A percentile compares a stretch with the other conserved stretches of the same genome.
These are phyloP conservation scores for Lethrus apterus DNA, from an alignment of 1,140 invertebrate genomes.

Conservation along the genomic window DNA sequence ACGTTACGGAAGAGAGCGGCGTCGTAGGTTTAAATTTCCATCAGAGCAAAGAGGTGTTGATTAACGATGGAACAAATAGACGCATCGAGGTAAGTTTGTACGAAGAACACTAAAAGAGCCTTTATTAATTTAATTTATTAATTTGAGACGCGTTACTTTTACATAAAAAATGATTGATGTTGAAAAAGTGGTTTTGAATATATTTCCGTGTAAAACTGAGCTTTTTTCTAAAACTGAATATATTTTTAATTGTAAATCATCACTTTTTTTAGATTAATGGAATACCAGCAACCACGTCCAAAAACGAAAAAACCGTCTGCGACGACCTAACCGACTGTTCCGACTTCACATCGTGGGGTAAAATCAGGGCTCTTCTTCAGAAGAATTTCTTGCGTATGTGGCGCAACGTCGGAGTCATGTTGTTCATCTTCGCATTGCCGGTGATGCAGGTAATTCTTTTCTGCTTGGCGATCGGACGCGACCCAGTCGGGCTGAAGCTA, in stretches of 20 bases:
- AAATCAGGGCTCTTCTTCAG: constrained; percentile 65
- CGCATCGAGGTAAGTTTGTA: constrained; percentile 32
- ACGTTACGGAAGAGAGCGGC: constrained; percentile 73
- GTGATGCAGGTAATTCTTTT: constrained; percentile 90
- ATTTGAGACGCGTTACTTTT: no score
- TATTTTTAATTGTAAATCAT: no score
- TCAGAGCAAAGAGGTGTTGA: constrained; percentile 80
- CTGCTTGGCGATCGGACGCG: constrained; percentile 87
- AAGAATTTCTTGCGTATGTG: constrained; percentile 90
- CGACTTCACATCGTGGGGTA: constrained; percentile 42
- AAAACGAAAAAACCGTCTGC: constrained; percentile 27
- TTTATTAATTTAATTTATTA: no score
- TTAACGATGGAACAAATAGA: constrained; percentile 67
- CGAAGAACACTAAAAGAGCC: background rate
- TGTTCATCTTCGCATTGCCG: constrained; percentile 87
- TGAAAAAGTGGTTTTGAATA: no score
- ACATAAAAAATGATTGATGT: no score
- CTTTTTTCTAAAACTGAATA: no score
- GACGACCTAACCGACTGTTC: constrained; percentile 36
- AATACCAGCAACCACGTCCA: constrained; percentile 23
- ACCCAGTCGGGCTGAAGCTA: constrained; percentile 74
- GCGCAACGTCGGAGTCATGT: constrained; percentile 81
- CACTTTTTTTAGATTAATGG: constrained; percentile 15
- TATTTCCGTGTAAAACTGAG: no score
- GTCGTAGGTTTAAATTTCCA: constrained; percentile 82